A percentile compares a stretch with the other conserved stretches of the same genome.
Conservation (phyloP, 2,113 vertebrate genomes). For the Bubo blakistoni region DNA sequence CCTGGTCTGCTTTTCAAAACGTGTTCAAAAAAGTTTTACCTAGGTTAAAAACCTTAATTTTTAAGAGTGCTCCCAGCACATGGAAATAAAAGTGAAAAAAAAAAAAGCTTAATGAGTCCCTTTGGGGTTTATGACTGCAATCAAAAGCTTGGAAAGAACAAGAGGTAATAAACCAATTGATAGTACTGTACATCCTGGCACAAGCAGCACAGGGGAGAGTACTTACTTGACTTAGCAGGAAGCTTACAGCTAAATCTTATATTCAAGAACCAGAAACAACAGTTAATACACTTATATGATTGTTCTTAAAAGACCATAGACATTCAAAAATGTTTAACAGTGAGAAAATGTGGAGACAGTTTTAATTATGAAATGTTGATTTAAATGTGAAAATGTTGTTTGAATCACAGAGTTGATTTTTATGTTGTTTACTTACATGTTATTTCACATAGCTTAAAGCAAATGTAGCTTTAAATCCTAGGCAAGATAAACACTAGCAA, state of each 20-base stretch:
- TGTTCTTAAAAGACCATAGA: background rate
- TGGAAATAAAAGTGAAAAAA: slow-evolving; percentile 7
- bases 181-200: background rate
- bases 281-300: slow-evolving; percentile 1
- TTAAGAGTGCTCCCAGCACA: slow-evolving; percentile 23
- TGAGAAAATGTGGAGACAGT: background rate
- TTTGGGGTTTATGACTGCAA: slow-evolving; percentile 58
- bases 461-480: background rate
- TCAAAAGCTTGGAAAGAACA: slow-evolving; percentile 60
- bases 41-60: slow-evolving; percentile 44
- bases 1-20: slow-evolving; percentile 32
- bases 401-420: slow-evolving; percentile 19
- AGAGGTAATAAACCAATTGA: slow-evolving; percentile 19
- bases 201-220: background rate
- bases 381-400: background rate
- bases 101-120: slow-evolving; percentile 58
- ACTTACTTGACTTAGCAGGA: slow-evolving; percentile 1
- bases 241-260: background rate
- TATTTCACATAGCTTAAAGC: slow-evolving; percentile 23
- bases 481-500: background rate
- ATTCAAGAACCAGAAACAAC: background rate
- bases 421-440: slow-evolving; percentile 5
- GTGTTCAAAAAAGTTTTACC: slow-evolving; percentile 9
- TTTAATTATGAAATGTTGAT: background rate
- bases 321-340: background rate